Conservation (phyloP, 2,113 vertebrate genomes). For the Etheostoma cragini region DNA sequence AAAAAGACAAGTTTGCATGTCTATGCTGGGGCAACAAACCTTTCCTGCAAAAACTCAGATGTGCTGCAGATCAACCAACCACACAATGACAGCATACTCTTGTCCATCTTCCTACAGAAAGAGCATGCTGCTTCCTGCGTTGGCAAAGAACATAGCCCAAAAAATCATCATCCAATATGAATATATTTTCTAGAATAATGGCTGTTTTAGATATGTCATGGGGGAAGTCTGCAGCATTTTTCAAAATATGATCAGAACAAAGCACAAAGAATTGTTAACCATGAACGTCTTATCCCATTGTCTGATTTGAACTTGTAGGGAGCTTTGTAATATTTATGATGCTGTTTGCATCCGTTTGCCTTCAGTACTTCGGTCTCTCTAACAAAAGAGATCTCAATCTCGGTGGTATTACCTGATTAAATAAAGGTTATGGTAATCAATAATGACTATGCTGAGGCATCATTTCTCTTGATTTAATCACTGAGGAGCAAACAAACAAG, state of each 20-base stretch:
- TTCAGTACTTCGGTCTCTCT: not conserved
- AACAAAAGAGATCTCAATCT: conserved; percentile 13
- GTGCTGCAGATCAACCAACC: not conserved
- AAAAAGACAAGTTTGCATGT: not conserved
- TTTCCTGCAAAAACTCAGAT: not conserved
- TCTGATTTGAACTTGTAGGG: not conserved
- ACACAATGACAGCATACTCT: not conserved
- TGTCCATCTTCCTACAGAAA: not conserved
- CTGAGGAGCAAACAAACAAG: conserved; percentile 28
- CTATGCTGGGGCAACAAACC: not conserved
- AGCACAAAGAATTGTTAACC: not conserved
- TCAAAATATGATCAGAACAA: not conserved
- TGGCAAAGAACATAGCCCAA: no score
- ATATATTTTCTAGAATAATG: not conserved
- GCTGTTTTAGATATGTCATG: not conserved
- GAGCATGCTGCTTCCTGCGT: not conserved
- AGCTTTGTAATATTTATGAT: not conserved
- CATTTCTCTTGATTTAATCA: conserved; percentile 45
- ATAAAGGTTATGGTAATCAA: conserved; percentile 36
- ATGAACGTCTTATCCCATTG: not conserved
- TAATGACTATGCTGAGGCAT: conserved; percentile 19
- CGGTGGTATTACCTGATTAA: conserved; percentile 31
- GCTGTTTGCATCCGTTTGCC: not conserved
- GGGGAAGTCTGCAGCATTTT: not conserved
- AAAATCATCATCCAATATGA: not conserved